phyloP scores from a whole-genome alignment of 2,797 vertebrate species.

The Platalea minor region DNA sequence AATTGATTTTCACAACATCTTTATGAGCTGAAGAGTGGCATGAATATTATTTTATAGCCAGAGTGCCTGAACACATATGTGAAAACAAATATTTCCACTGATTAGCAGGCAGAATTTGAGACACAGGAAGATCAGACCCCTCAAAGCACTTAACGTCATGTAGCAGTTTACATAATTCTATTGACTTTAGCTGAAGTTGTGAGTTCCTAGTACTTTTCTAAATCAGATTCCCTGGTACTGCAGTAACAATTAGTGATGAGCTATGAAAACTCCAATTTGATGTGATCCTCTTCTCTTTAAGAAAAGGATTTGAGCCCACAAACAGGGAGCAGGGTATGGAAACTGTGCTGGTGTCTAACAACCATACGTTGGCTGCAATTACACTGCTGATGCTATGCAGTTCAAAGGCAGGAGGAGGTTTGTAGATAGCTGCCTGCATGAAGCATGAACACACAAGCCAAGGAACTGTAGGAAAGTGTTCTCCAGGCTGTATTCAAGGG shows the following conservation, averaged over 20 bases:
- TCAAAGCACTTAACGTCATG: not conserved
- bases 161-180: not conserved
- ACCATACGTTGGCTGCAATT: not conserved
- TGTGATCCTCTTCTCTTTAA: not conserved
- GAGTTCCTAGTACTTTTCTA: not conserved
- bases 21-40: not conserved
- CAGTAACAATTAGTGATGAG: not conserved
- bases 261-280: not conserved
- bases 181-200: not conserved
- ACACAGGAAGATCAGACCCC: not conserved
- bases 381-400: rapidly evolving
- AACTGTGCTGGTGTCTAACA: rapidly evolving
- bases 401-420: not conserved
- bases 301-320: not conserved
- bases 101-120: not conserved
- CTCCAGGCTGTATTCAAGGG: not conserved
- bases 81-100: not conserved
- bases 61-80: not conserved
- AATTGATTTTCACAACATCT: not conserved
- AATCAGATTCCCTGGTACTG: not conserved
- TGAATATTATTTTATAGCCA: not conserved
- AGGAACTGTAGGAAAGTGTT: not conserved
- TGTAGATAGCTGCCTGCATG: not conserved
- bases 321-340: not conserved
- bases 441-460: not conserved